Evolutionary conservation across 2,888 invertebrate species (phyloP).

Genomic region (Ectemnius lituratus): DNA sequence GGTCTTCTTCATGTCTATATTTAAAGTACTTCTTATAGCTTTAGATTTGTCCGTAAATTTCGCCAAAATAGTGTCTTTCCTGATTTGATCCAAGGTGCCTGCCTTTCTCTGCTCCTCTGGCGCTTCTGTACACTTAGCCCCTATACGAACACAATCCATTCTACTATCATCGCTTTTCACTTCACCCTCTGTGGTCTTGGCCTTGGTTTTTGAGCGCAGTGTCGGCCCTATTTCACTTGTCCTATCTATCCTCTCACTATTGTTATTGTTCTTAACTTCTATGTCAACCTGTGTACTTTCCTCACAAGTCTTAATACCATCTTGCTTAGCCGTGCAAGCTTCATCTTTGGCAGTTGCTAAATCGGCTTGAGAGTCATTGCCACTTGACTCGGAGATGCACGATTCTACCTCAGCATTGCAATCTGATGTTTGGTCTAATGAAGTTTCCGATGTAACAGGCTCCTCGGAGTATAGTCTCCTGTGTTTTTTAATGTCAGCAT

Average conservation of each 20-base stretch:
- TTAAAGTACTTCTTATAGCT: constrained; percentile 72
- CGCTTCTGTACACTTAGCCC: constrained; percentile 32
- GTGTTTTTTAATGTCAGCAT: constrained; percentile 64
- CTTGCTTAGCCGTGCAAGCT: constrained; percentile 49
- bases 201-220: constrained; percentile 74
- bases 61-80: constrained; percentile 66
- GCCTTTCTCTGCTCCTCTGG: constrained; percentile 57
- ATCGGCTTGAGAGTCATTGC: constrained; percentile 55
- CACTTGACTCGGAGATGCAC: constrained; percentile 65
- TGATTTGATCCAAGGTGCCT: constrained; percentile 59
- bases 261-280: constrained; percentile 73
- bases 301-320: constrained; percentile 54
- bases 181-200: constrained; percentile 66
- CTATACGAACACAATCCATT: constrained; percentile 47
- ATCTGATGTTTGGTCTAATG: constrained; percentile 57
- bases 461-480: constrained; percentile 68
- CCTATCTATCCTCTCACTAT: constrained; percentile 68
- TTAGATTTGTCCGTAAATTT: constrained; percentile 67
- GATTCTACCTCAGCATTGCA: constrained; percentile 64
- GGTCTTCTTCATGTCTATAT: constrained; percentile 72
- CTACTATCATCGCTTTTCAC: constrained; percentile 58
- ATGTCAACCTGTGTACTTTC: constrained; percentile 53
- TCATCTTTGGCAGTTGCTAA: constrained; percentile 57
- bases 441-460: constrained; percentile 52
- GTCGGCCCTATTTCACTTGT: constrained; percentile 70